phyloP scores from a whole-genome alignment of 2,113 vertebrate genomes.

The Phylloscopus whistleri region DNA sequence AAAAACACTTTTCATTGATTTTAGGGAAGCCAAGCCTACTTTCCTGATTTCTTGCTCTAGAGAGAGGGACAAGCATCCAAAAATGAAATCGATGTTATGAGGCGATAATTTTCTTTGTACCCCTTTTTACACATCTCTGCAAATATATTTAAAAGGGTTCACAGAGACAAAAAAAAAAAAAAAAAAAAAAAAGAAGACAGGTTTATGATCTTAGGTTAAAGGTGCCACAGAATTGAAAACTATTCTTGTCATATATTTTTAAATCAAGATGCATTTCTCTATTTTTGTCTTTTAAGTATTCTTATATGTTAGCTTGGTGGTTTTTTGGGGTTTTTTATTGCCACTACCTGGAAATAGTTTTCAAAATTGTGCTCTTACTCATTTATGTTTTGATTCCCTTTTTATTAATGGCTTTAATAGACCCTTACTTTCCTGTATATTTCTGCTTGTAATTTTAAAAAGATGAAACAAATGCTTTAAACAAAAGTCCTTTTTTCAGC shows the following conservation, averaged over 20 bases:
- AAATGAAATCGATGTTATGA: not conserved
- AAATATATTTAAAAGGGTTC: not conserved
- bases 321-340: conserved; percentile 8
- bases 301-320: not conserved
- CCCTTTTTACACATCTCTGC: not conserved
- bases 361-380: conserved; percentile 62
- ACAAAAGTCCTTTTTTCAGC: conserved; percentile 42
- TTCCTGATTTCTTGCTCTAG: not conserved
- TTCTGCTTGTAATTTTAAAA: conserved; percentile 59
- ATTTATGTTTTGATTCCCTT: conserved; percentile 67
- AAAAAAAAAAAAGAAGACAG: fast-evolving
- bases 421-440: conserved; percentile 46
- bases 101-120: not conserved
- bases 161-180: not conserved
- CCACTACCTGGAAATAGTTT: conserved; percentile 52
- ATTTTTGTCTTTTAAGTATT: not conserved
- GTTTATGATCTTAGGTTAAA: not conserved
- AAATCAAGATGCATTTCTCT: not conserved
- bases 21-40: not conserved
- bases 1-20: not conserved
- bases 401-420: conserved; percentile 60
- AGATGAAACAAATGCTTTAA: conserved; percentile 65
- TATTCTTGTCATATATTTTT: not conserved
- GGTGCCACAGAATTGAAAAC: not conserved
- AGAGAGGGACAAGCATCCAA: not conserved